phyloP scores from a whole-genome alignment of 2,113 vertebrate species.

The Cynocephalus volans region DNA sequence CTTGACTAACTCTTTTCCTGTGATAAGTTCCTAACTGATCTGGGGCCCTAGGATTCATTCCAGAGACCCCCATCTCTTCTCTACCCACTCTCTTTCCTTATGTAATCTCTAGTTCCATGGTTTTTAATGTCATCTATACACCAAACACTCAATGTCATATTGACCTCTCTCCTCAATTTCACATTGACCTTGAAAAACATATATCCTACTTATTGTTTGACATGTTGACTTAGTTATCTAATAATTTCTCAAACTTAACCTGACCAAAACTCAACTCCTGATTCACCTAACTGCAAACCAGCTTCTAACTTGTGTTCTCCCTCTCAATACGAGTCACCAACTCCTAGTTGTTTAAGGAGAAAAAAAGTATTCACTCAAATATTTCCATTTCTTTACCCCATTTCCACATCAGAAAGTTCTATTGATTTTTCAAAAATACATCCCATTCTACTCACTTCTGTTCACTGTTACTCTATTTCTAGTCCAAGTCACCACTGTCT shows the following conservation, averaged over 20 bases:
- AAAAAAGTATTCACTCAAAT: not conserved
- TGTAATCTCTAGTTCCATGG: not conserved
- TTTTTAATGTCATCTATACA: not conserved
- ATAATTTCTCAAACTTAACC: not conserved
- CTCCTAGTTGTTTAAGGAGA: not conserved
- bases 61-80: not conserved
- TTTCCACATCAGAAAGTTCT: not conserved
- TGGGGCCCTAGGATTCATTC: not conserved
- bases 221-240: not conserved
- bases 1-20: not conserved
- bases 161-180: not conserved
- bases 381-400: not conserved
- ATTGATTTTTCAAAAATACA: not conserved
- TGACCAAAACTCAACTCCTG: not conserved
- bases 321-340: not conserved
- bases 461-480: rapidly evolving
- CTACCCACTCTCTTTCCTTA: not conserved
- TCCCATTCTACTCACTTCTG: not conserved
- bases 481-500: not conserved
- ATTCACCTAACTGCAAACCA: not conserved
- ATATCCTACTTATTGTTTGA: not conserved
- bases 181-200: not conserved
- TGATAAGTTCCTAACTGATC: not conserved
- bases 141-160: not conserved
- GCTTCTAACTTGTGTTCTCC: not conserved